Evolutionary conservation across 2,113 vertebrate species (phyloP).

Genomic region (Petrocephalus zakoni): DNA sequence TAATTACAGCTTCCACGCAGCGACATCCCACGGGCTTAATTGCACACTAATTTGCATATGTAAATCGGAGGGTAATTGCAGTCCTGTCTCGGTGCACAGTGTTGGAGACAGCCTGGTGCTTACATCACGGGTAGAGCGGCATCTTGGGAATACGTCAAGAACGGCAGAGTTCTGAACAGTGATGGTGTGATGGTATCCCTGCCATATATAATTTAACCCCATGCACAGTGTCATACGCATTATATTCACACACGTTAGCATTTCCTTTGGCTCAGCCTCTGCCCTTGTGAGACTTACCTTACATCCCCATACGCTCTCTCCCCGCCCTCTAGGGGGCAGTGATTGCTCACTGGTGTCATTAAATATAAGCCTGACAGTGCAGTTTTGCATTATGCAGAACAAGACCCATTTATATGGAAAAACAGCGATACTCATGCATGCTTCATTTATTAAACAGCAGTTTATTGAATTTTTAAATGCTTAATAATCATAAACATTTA

Average conservation of each 20-base stretch:
- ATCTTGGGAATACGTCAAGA: not conserved
- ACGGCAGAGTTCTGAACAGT: not conserved
- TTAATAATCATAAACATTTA: not conserved
- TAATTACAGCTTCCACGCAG: not conserved
- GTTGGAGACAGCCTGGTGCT: not conserved
- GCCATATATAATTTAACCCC: not conserved
- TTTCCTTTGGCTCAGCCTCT: not conserved
- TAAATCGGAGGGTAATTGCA: constrained; percentile 4
- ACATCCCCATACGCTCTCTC: not conserved
- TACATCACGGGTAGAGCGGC: not conserved
- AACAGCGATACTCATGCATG: not conserved
- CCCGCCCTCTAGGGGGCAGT: not conserved
- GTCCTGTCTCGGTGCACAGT: not conserved
- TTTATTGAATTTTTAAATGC: constrained; percentile 6
- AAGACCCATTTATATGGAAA: not conserved
- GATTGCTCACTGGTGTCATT: not conserved
- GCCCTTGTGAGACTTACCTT: not conserved
- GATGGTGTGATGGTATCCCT: not conserved
- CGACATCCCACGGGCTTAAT: not conserved
- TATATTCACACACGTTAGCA: not conserved
- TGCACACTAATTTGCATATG: constrained; percentile 4
- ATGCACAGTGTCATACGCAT: not conserved
- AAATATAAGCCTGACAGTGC: not conserved
- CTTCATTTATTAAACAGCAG: constrained; percentile 3
- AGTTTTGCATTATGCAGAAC: not conserved